These are phyloP conservation scores for Caenorhabditis sp. DNA, from an alignment of 2,888 invertebrate genomes.

Conservation along the genomic window DNA sequence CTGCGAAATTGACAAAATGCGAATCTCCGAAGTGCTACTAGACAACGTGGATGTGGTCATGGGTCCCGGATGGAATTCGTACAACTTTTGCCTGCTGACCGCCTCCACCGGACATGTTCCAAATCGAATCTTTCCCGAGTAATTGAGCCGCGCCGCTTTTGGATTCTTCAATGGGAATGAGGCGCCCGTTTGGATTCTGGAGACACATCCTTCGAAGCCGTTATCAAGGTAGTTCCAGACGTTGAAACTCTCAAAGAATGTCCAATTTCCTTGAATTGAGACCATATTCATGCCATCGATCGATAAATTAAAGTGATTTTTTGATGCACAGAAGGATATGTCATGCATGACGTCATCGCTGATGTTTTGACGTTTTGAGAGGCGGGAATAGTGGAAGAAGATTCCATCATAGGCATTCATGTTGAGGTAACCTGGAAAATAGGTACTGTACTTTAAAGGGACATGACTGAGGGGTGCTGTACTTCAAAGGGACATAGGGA, in stretches of 20 bases:
- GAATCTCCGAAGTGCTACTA: conserved; percentile 23
- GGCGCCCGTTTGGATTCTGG: conserved; percentile 65
- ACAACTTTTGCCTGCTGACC: conserved; percentile 45
- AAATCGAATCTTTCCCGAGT: conserved; percentile 61
- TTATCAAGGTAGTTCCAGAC: conserved; percentile 66
- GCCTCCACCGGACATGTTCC: conserved; percentile 63
- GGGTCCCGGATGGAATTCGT: conserved; percentile 28
- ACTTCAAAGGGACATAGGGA: too few relatives aligned
- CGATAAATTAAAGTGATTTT: conserved; percentile 56
- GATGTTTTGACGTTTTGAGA: conserved; percentile 46
- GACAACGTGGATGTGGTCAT: conserved; percentile 9
- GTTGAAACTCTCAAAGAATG: conserved; percentile 66
- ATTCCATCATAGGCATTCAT: conserved; percentile 65
- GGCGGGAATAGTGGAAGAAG: conserved; percentile 60
- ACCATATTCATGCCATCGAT: conserved; percentile 63
- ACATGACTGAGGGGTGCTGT: too few relatives aligned
- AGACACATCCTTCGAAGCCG: conserved; percentile 67
- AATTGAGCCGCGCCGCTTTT: conserved; percentile 55
- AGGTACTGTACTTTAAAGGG: too few relatives aligned
- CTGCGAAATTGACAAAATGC: conserved; percentile 31
- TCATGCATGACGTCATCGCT: conserved; percentile 65
- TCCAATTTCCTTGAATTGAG: conserved; percentile 65
- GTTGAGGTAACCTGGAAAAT: conserved; percentile 49
- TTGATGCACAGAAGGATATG: conserved; percentile 65
- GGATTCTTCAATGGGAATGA: conserved; percentile 67